A percentile compares a stretch with the other conserved stretches of the same genome.
Conservation (phyloP, 2,888 invertebrate species). For the Taenaris catops region DNA sequence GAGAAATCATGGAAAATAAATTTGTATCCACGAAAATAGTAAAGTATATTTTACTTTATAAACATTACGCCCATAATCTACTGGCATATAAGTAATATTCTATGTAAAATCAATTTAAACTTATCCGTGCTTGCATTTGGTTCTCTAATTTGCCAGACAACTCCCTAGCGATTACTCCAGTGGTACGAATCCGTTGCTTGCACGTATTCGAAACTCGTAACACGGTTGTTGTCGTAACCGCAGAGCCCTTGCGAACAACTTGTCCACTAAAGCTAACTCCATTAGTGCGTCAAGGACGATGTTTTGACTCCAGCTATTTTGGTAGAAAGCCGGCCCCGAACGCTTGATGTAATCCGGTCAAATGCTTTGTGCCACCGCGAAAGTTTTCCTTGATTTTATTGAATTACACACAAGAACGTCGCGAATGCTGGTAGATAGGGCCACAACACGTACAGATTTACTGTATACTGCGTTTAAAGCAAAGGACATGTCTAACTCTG, state of each 20-base stretch:
- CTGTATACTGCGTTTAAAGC: too few species aligned
- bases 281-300: slow-evolving; percentile 50
- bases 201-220: slow-evolving; percentile 29
- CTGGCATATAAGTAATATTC: too few species aligned
- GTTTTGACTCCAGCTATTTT: slow-evolving; percentile 56
- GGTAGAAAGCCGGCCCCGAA: slow-evolving; percentile 28
- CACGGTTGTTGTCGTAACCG: slow-evolving; percentile 35
- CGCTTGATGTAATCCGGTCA: slow-evolving; percentile 41
- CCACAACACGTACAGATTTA: neutral
- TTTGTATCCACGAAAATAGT: too few species aligned
- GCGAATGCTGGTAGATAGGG: slow-evolving; percentile 2
- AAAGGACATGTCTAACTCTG: too few species aligned
- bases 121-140: slow-evolving; percentile 9
- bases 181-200: slow-evolving; percentile 16
- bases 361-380: slow-evolving; percentile 42
- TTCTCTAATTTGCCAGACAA: slow-evolving; percentile 21
- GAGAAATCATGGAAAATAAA: too few species aligned
- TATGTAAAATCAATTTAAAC: slow-evolving; percentile 8
- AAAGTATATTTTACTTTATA: too few species aligned
- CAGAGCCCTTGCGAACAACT: slow-evolving; percentile 42
- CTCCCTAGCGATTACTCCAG: slow-evolving; percentile 15
- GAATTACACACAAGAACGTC: slow-evolving; percentile 32
- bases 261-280: slow-evolving; percentile 51
- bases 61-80: too few species aligned
- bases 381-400: slow-evolving; percentile 38